phyloP scores from a whole-genome alignment of 2,113 vertebrate species.

The Rhinogobius similis region DNA sequence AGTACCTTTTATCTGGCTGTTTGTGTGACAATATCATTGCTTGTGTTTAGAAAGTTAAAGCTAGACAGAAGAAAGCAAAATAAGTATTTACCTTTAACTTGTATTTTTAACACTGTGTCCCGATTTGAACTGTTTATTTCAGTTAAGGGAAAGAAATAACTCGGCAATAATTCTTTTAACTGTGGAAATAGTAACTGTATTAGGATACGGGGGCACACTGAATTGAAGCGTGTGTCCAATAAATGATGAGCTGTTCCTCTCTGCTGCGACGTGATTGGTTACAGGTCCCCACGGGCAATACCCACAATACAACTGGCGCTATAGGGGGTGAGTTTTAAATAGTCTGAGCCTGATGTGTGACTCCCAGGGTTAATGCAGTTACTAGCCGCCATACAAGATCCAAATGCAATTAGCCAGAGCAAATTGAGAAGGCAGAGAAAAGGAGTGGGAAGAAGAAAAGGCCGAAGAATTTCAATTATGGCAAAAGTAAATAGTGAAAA shows the following conservation, averaged over 20 bases:
- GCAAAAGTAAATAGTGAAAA: slow-evolving; percentile 11
- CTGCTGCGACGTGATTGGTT: slow-evolving; percentile 62
- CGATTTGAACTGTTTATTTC: neutral
- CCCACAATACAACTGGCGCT: slow-evolving; percentile 50
- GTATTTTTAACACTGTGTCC: neutral
- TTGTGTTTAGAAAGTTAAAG: no score
- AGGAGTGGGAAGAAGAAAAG: slow-evolving; percentile 16
- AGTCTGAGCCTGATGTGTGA: slow-evolving; percentile 54
- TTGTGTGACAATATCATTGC: no score
- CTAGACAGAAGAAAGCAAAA: no score
- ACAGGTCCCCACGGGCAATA: slow-evolving; percentile 61
- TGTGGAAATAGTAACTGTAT: slow-evolving; percentile 24
- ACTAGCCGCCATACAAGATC: slow-evolving; percentile 37
- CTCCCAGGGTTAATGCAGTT: slow-evolving; percentile 61
- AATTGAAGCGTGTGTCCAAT: slow-evolving; percentile 59
- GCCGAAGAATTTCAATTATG: slow-evolving; percentile 50
- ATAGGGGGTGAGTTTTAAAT: slow-evolving; percentile 58
- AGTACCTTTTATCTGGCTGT: no score
- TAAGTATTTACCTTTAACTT: no score
- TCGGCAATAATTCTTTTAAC: slow-evolving; percentile 17
- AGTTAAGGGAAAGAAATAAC: neutral
- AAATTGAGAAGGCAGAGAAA: slow-evolving; percentile 48
- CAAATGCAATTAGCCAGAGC: slow-evolving; percentile 59
- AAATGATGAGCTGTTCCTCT: slow-evolving; percentile 61
- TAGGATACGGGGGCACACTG: slow-evolving; percentile 34